These are phyloP conservation scores for Amblyteles armatorius DNA, from an alignment of 2,888 invertebrate genomes.

Conservation along the genomic window DNA sequence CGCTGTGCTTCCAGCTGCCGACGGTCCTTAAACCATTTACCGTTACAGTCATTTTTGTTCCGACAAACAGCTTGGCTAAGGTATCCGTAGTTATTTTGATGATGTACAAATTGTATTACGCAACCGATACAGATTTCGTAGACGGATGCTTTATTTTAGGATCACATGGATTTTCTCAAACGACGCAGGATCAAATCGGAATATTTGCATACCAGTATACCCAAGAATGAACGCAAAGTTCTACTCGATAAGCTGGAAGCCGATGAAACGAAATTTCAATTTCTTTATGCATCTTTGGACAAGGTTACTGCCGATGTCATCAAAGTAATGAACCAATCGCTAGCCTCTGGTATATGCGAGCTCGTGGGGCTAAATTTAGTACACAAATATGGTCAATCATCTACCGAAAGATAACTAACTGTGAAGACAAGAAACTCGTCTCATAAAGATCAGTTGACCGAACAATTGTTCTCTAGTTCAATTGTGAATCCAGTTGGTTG, in stretches of 20 bases:
- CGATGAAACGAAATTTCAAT: slow-evolving; percentile 1
- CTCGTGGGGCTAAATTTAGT: background rate
- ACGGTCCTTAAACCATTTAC: slow-evolving; percentile 33
- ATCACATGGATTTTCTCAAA: slow-evolving; percentile 40
- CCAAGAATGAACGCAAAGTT: background rate
- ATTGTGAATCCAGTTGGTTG: background rate
- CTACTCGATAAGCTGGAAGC: background rate
- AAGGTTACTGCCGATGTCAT: background rate
- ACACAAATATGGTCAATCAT: background rate
- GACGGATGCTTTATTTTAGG: slow-evolving; percentile 36
- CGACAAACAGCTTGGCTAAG: slow-evolving; percentile 32
- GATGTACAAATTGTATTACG: background rate
- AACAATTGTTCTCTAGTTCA: background rate
- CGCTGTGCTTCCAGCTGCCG: slow-evolving; percentile 62
- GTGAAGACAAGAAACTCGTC: background rate
- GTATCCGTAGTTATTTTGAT: slow-evolving; percentile 11
- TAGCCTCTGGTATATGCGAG: no score
- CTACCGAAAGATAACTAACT: background rate
- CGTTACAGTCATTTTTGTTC: slow-evolving; percentile 46
- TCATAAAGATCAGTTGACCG: background rate
- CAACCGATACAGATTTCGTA: background rate
- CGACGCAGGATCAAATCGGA: slow-evolving; percentile 12
- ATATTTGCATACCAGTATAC: slow-evolving; percentile 24
- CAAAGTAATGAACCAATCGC: slow-evolving; percentile 18
- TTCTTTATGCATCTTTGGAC: slow-evolving; percentile 53